Conservation (phyloP, 2,888 invertebrate species). For the Himalopsyche kuldschensis region DNA sequence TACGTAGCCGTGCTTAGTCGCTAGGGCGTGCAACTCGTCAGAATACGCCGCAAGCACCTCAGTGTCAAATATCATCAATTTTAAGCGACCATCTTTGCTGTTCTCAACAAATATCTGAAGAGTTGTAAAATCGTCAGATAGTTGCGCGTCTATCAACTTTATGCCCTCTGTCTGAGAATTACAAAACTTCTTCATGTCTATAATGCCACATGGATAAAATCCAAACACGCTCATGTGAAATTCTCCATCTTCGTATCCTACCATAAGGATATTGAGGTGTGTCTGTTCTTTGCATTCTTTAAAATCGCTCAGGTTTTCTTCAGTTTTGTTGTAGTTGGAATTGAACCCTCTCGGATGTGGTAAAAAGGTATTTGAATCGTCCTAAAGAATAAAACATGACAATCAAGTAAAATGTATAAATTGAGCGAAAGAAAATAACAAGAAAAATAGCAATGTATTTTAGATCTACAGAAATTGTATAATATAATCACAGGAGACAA, state of each 20-base stretch:
- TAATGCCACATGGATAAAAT: conserved; percentile 75
- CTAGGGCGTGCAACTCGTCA: conserved; percentile 71
- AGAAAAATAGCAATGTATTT: too few relatives aligned
- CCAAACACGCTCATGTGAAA: conserved; percentile 81
- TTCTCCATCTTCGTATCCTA: conserved; percentile 75
- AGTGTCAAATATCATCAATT: conserved; percentile 59
- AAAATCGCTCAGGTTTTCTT: conserved; percentile 58
- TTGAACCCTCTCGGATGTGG: conserved; percentile 61
- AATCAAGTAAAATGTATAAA: not conserved
- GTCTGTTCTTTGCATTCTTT: conserved; percentile 64
- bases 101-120: conserved; percentile 67
- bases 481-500: not conserved
- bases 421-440: conserved; percentile 7
- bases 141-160: conserved; percentile 64
- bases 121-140: conserved; percentile 71
- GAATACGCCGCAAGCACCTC: conserved; percentile 66
- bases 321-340: conserved; percentile 57
- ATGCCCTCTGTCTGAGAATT: conserved; percentile 61
- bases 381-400: conserved; percentile 46
- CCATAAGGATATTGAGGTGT: conserved; percentile 73
- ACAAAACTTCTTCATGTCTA: conserved; percentile 63
- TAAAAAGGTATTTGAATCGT: conserved; percentile 59
- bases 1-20: conserved; percentile 75
- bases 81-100: conserved; percentile 54
- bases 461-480: too few relatives aligned